Evolutionary conservation across 1,140 invertebrate species (phyloP), one percentile per base, ranked within the genome.

Genomic region (Metaphire vulgaris): DNA sequence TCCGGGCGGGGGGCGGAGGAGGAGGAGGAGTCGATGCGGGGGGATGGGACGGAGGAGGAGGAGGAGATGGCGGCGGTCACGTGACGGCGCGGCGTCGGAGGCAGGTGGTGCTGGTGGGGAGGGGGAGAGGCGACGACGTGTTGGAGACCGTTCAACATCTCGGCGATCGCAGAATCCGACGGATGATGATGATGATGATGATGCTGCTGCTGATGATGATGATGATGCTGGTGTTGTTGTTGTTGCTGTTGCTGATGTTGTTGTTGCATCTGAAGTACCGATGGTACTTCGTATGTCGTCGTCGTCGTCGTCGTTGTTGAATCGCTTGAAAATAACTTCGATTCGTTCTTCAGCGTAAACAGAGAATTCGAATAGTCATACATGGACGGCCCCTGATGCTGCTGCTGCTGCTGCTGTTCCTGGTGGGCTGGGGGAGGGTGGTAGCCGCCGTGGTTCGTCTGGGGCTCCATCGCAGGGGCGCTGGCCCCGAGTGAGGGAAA

Each of bases 11-110:
- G n/a, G n/a, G n/a, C n/a, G n/a, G n/a, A n/a, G n/a, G n/a, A n/a
- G n/a, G n/a, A n/a, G 75, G 81, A 79, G 78, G 41, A 21, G 41
- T 56, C 41, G 41, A 56, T 6, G 41, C 41, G 41, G 34, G 81
- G 76, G 76, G 82, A 83, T 29, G 82, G 83, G 80, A 82, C 83
- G n/a, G n/a, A n/a, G n/a, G n/a, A n/a, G n/a, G n/a, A n/a, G n/a
- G n/a, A n/a, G n/a, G n/a, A n/a, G n/a, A n/a, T n/a, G n/a, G n/a
- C n/a, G n/a, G n/a, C n/a, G n/a, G n/a, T n/a, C n/a, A n/a, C n/a
- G n/a, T n/a, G n/a, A n/a, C n/a, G 76, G 82, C 80, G 80, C 81
- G 79, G 77, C 67, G 32, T 33, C 69, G 34, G n/a, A n/a, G n/a
- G n/a, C n/a, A n/a, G n/a, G 29, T 41, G 41, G 41, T 6, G 41